Evolutionary conservation across 1,140 invertebrate species (phyloP), one percentile per base, ranked within the genome.

Genomic region (Drosophila bocki): DNA sequence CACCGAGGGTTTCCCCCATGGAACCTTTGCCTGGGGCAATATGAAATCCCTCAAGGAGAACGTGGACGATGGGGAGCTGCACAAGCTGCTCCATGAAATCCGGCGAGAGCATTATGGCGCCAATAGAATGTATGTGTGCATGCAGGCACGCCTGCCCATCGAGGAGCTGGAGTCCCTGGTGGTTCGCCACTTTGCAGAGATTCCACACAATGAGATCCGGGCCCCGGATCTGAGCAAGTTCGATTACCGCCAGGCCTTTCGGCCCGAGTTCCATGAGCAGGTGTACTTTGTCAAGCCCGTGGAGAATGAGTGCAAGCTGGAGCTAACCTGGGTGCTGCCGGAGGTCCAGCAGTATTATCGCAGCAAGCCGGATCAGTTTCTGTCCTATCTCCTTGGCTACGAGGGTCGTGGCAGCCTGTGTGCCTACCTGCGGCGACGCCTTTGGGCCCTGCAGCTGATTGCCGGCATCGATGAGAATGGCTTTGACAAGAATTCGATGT

Each of bases 21-120:
- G 94, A 17, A 96, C 96, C 60, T 98, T 98, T 92, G 94, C 95
- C n/a, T 98, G 97, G 96, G 98, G 98, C 68, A 97, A 97, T 93
- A 93, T 95, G 26, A 93, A 95, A 60, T 97, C 97, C 1, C 93
- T 99, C n/a, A 95, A 94, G 48, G 95, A 96, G 13, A 95, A 95
- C 67, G 93, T 97, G 19, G 79, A 93, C 4, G 96, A 96, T 63
- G 95, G 95, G 22, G 93, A 94, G 39, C 92, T 97, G 1, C 94
- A 96, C 71, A 82, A 94, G 54, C 93, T 94, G 11, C 93, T 98
- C 3, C 95, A 98, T 69, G 95, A 97, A 57, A 98, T 98, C 90
- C 94, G 97, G 59, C 94, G 95, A 77, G 93, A 96, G 44, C 96
- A 98, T 93, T 99, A 99, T 85, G 97, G 97, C 29, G 96, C 97